Conservation (phyloP, 2,797 vertebrate species). For the Takifugu ocellatus region DNA sequence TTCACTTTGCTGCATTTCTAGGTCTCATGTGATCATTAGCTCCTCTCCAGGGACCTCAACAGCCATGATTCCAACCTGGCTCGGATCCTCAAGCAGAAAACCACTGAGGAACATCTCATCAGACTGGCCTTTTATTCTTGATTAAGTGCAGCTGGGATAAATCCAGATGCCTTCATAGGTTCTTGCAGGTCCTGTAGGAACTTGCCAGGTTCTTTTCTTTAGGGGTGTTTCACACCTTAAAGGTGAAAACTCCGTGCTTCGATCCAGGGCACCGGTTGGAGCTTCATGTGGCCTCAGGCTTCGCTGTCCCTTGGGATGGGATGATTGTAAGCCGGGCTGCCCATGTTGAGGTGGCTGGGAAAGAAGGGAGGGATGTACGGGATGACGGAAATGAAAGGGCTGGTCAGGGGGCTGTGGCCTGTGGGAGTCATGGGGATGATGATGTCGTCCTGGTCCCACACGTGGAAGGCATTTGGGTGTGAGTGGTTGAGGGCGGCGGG, state of each 20-base stretch:
- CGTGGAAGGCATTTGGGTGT: constrained; percentile 76
- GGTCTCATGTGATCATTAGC: too few species aligned
- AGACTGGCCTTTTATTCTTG: too few species aligned
- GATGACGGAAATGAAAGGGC: constrained; percentile 67
- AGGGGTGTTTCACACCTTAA: not conserved
- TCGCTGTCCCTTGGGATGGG: constrained; percentile 49
- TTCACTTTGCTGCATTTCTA: not conserved
- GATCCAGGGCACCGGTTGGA: too few species aligned
- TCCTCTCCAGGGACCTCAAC: not conserved
- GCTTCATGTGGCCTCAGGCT: constrained; percentile 26
- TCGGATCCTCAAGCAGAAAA: too few species aligned
- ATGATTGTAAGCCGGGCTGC: constrained; percentile 56
- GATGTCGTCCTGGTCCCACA: constrained; percentile 75
- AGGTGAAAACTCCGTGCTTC: not conserved
- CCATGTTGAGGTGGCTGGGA: constrained; percentile 41
- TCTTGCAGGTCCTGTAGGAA: too few species aligned
- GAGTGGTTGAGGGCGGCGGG: constrained; percentile 56
- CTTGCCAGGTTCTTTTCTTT: too few species aligned
- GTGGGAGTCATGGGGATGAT: constrained; percentile 63
- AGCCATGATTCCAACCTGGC: too few species aligned
- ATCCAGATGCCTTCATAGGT: too few species aligned
- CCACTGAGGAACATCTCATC: too few species aligned
- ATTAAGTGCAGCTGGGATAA: too few species aligned
- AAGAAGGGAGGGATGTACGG: constrained; percentile 75
- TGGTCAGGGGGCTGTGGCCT: constrained; percentile 44